Base-by-base conservation (phyloP, 2,113 vertebrate genomes). In the Alethe castanea region DNA sequence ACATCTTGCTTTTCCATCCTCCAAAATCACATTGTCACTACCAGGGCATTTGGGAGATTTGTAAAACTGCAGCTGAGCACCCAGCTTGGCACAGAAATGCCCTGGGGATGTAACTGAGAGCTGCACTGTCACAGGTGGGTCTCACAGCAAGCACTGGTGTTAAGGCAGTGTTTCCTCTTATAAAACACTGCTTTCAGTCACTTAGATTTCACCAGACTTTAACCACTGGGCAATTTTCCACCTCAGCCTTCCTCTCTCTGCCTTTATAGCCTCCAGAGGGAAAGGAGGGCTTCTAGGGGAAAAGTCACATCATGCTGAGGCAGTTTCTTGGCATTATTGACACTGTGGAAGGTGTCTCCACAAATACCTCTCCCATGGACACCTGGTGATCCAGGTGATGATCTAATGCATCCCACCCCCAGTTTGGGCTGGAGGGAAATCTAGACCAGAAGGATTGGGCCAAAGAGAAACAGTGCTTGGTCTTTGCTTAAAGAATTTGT, bases 151-250 rank as follows among this genome's bases (percentile, higher is more conserved):
- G 47, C 2, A 0, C 72, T 88, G 86, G 65, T 88, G 83, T 70
- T 94, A 93, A 97, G 94, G 92, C 94, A 94, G 71, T 53, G 45
- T 90, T 92, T 95, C 96, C 86, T 88, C 86, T 86, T 93, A 90
- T 90, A 93, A 96, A 95, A 94, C 60, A 47, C 72, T 52, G 47
- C 26, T 94, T 94, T 60, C 91, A 83, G 88, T 93, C 93, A 90
- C 92, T 96, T 88, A 57, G 23, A 54, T 96, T 95, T 88, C 88
- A 94, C 76, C 80, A 85, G 80, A 78, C 54, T 77, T 86, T 47
- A 88, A 59, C 50, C 9, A 9, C 92, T 70, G 80, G 76, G 82
- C 67, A 76, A n/a, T 77, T 92, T 96, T 80, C 90, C 84, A 86
- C 83, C 82, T 57, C 92, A 80, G 87, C n/a, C 76, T 81, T 72